Percentiles rank a stretch among this genome's conserved stretches.
phyloP scores from a whole-genome alignment of 2,888 invertebrate genomes.

The Hemistola chrysoprasaria region DNA sequence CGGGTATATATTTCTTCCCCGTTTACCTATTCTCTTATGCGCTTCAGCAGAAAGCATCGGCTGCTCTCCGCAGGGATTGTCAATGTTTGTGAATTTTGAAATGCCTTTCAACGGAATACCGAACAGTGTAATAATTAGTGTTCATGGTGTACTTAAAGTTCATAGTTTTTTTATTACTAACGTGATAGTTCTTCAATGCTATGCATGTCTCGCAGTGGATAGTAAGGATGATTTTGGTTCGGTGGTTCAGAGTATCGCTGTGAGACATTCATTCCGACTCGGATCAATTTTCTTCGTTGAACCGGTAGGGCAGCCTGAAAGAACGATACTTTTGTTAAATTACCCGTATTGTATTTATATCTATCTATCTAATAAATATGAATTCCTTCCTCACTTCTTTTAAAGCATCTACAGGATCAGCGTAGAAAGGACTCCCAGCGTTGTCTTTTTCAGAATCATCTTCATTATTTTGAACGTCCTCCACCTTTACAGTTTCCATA shows the following conservation, averaged over 20 bases:
- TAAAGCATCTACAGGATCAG: constrained; percentile 93
- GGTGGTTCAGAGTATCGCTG: constrained; percentile 85
- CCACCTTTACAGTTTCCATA: constrained; percentile 75
- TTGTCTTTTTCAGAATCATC: constrained; percentile 80
- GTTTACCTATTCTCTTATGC: no score
- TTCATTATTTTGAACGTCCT: constrained; percentile 58
- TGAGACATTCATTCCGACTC: constrained; percentile 69
- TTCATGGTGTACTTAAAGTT: constrained; percentile 39
- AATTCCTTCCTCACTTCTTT: constrained; percentile 71
- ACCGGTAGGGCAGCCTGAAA: constrained; percentile 67
- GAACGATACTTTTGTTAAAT: constrained; percentile 1
- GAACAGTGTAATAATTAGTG: no score
- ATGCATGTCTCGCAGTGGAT: constrained; percentile 77
- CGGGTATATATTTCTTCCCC: no score
- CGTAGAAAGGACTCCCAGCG: constrained; percentile 93
- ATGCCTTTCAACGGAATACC: no score
- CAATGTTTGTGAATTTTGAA: no score
- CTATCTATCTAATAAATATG: neutral
- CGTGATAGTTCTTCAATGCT: constrained; percentile 79
- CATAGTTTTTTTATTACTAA: no score
- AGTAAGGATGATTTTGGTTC: constrained; percentile 73
- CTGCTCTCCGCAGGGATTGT: no score
- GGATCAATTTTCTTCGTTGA: constrained; percentile 66
- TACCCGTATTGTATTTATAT: neutral
- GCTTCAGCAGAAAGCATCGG: no score